Evolutionary conservation across 2,113 vertebrate species (phyloP).

Genomic region (Eulemur rufifrons): DNA sequence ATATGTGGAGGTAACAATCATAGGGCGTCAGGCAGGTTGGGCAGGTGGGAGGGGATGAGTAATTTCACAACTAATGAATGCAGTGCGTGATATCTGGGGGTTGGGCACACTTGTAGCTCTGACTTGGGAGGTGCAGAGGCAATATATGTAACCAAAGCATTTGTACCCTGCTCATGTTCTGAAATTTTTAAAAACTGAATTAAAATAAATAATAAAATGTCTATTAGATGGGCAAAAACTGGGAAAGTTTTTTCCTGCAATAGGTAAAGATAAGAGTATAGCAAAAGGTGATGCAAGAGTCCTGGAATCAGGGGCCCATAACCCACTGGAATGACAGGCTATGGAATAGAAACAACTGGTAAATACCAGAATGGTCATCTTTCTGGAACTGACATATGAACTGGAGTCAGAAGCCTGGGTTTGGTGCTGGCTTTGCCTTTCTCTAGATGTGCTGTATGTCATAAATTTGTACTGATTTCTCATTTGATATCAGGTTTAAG

Average conservation of each 20-base stretch:
- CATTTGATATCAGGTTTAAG: neutral
- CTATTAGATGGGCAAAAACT: neutral
- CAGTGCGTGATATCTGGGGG: too few relatives aligned
- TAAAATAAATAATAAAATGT: neutral
- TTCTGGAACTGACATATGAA: neutral
- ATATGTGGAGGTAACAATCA: too few relatives aligned
- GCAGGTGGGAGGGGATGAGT: too few relatives aligned
- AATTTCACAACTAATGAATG: too few relatives aligned
- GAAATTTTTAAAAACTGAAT: too few relatives aligned
- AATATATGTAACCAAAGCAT: too few relatives aligned
- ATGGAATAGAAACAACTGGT: neutral
- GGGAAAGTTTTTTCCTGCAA: neutral
- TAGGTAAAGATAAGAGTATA: neutral
- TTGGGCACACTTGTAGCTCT: too few relatives aligned
- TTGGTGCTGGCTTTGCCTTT: neutral
- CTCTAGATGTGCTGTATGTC: neutral
- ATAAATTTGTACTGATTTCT: neutral
- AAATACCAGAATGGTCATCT: neutral
- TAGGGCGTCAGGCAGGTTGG: too few relatives aligned
- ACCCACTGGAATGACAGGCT: neutral
- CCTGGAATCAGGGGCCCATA: neutral
- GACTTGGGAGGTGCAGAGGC: too few relatives aligned
- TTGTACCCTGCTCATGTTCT: too few relatives aligned
- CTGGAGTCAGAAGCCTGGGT: rapidly evolving
- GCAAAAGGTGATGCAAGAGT: neutral